phyloP scores from a whole-genome alignment of 1,140 invertebrate genomes.

The Drosophila bocqueti region DNA sequence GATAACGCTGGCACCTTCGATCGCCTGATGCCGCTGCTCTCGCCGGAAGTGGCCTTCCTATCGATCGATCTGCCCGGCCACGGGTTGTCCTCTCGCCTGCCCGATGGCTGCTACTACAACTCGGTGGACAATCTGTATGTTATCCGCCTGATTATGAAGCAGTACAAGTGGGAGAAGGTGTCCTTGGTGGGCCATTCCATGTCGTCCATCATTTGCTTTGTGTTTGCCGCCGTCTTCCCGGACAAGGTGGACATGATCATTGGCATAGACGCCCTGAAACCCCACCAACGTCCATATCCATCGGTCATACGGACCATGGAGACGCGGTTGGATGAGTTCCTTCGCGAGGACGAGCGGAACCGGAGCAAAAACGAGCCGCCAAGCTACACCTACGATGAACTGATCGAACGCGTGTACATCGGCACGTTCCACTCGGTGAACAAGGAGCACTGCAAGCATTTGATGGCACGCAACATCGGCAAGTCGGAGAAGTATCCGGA shows the following conservation, averaged over 20 bases:
- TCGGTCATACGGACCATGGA: constrained; percentile 71
- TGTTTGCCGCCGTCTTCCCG: constrained; percentile 87
- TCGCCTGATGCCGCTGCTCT: constrained; percentile 88
- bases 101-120: constrained; percentile 88
- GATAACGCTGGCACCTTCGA: constrained; percentile 92
- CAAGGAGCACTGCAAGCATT: constrained; percentile 86
- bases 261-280: constrained; percentile 88
- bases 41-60: constrained; percentile 87
- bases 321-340: constrained; percentile 86
- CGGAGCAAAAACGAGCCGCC: constrained; percentile 86
- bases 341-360: constrained; percentile 85
- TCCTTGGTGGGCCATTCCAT: constrained; percentile 89
- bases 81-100: constrained; percentile 89
- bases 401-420: constrained; percentile 86
- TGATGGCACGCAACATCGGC: constrained; percentile 87
- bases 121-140: constrained; percentile 86
- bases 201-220: constrained; percentile 87
- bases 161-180: constrained; percentile 90
- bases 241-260: constrained; percentile 88
- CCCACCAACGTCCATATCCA: constrained; percentile 83
- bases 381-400: constrained; percentile 87
- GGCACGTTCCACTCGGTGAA: constrained; percentile 86
- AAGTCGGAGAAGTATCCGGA: constrained; percentile 86
- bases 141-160: constrained; percentile 87
- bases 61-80: constrained; percentile 91